These are phyloP conservation scores for Drosophila nigritarsus DNA, from an alignment of 2,888 invertebrate genomes.

Conservation along the genomic window DNA sequence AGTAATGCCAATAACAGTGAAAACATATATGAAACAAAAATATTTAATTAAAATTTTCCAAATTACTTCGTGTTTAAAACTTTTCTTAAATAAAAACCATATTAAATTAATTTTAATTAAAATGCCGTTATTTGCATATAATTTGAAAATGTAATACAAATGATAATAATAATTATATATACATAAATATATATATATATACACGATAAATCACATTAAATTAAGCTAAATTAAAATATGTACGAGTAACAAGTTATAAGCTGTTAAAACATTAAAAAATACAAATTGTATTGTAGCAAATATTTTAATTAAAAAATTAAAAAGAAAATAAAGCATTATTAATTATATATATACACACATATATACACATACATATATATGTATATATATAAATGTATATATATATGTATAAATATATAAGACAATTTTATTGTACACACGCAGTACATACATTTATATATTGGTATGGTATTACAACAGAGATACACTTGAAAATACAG, in stretches of 20 bases:
- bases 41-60: constrained; percentile 50
- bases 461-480: constrained; percentile 21
- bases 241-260: constrained; percentile 69
- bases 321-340: constrained; percentile 76
- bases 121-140: constrained; percentile 53
- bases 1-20: constrained; percentile 31
- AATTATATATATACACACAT: constrained; percentile 47
- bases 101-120: constrained; percentile 44
- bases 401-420: background rate
- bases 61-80: constrained; percentile 66
- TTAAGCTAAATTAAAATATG: constrained; percentile 53
- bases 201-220: constrained; percentile 59
- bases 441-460: constrained; percentile 4
- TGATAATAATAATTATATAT: constrained; percentile 68
- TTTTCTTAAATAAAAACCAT: constrained; percentile 53
- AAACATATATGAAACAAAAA: constrained; percentile 4
- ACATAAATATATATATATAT: constrained; percentile 34
- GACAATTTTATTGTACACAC: constrained; percentile 30
- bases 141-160: constrained; percentile 64
- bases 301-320: constrained; percentile 74
- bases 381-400: background rate
- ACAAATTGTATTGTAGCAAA: constrained; percentile 79
- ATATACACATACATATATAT: constrained; percentile 12
- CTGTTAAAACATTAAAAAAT: constrained; percentile 69
- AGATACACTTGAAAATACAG: constrained; percentile 11